Percentiles rank a stretch among this genome's conserved stretches.
phyloP scores from a whole-genome alignment of 2,888 invertebrate genomes.

The Caenorhabditis zanzibari region DNA sequence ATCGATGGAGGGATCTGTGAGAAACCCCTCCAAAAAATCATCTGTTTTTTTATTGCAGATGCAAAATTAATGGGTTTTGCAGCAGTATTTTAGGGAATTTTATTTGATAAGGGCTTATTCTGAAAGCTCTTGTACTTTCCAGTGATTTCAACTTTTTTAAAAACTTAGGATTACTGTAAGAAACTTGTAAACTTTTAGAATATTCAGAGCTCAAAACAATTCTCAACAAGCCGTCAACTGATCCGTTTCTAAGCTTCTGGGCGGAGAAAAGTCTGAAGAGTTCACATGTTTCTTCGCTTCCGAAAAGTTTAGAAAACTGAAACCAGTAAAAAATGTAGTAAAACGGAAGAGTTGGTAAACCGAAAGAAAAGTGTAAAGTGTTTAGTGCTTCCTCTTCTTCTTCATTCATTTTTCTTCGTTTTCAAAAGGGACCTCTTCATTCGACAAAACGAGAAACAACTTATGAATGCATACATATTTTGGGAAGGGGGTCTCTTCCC shows the following conservation, averaged over 20 bases:
- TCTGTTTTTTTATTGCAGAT: constrained; percentile 12
- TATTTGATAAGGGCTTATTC: no score
- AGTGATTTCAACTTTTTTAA: no score
- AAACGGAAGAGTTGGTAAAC: constrained; percentile 23
- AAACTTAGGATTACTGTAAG: no score
- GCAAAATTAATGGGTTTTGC: neutral
- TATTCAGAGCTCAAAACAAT: neutral
- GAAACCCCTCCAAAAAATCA: constrained; percentile 1
- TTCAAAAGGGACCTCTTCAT: constrained; percentile 49
- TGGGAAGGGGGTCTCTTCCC: constrained; percentile 14
- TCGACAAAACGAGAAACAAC: constrained; percentile 44
- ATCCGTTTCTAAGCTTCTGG: neutral
- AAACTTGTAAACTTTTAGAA: neutral
- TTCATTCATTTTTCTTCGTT: constrained; percentile 9
- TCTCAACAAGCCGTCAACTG: neutral
- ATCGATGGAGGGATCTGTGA: neutral
- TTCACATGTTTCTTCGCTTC: constrained; percentile 13
- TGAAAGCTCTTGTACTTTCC: no score
- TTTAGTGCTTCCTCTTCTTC: constrained; percentile 43
- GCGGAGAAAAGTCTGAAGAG: neutral
- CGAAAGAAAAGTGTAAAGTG: constrained; percentile 48
- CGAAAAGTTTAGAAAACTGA: constrained; percentile 17
- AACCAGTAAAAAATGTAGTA: constrained; percentile 40
- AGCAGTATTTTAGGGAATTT: no score
- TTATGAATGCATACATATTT: constrained; percentile 63